Percentiles rank a stretch among this genome's conserved stretches.
phyloP scores from a whole-genome alignment of 2,797 vertebrate genomes.

The Sebastes wilsoni region DNA sequence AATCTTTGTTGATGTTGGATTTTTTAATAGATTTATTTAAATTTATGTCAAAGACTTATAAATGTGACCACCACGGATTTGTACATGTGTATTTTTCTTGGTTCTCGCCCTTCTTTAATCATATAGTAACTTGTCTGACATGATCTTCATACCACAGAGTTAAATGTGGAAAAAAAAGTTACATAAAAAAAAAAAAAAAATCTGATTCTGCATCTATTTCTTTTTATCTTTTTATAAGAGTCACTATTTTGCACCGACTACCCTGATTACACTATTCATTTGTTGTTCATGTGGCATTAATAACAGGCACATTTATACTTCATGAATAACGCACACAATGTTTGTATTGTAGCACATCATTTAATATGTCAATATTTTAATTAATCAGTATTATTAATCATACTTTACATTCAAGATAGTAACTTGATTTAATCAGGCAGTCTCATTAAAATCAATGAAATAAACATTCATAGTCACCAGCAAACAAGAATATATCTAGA shows the following conservation, averaged over 20 bases:
- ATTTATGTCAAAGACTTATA: slow-evolving; percentile 12
- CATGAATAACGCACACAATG: background rate
- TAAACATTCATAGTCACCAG: background rate
- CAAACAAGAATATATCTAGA: background rate
- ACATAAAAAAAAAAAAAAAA: background rate
- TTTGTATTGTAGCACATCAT: background rate
- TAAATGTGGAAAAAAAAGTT: background rate
- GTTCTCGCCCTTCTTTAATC: background rate
- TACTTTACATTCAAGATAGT: background rate
- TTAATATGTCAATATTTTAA: background rate
- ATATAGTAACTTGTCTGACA: background rate
- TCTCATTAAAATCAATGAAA: background rate
- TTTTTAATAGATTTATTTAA: slow-evolving; percentile 4
- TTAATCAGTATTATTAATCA: too few species aligned
- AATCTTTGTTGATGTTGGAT: slow-evolving; percentile 23
- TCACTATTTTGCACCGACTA: too few species aligned
- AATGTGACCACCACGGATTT: background rate
- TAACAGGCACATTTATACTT: too few species aligned
- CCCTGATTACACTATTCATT: too few species aligned
- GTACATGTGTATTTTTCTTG: slow-evolving; percentile 4
- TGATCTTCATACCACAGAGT: too few species aligned
- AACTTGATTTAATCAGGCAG: background rate
- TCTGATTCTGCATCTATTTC: background rate
- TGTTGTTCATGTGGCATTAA: too few species aligned
- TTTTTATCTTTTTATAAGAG: too few species aligned